These are phyloP conservation scores for Oryzias sinensis DNA, from an alignment of 2,797 vertebrate genomes.

Conservation along the genomic window DNA sequence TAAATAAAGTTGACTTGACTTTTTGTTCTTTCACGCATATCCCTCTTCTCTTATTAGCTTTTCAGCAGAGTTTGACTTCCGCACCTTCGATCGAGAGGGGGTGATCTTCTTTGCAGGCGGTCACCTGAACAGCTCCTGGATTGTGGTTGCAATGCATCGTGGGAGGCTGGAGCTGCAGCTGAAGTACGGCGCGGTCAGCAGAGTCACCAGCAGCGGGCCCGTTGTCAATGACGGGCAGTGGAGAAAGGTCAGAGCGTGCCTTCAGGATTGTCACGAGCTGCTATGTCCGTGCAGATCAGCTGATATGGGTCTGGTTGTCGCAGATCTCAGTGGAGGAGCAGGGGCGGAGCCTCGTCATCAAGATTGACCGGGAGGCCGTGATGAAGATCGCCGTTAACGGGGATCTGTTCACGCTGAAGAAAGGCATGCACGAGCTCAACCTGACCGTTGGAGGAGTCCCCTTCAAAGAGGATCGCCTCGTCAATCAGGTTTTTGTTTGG, in stretches of 20 bases:
- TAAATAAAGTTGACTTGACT: background rate
- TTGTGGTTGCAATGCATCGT: slow-evolving; percentile 87
- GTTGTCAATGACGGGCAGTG: slow-evolving; percentile 90
- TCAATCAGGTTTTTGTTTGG: slow-evolving; percentile 83
- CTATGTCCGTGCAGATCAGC: background rate
- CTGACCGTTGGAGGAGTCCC: slow-evolving; percentile 94
- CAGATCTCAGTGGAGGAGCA: slow-evolving; percentile 97
- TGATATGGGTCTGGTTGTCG: background rate
- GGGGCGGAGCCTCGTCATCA: slow-evolving; percentile 88
- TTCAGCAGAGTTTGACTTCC: slow-evolving; percentile 95
- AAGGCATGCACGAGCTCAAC: slow-evolving; percentile 92
- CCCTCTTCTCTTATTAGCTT: slow-evolving; percentile 74
- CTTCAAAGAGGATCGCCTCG: slow-evolving; percentile 85
- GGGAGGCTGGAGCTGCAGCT: slow-evolving; percentile 94
- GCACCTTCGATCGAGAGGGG: slow-evolving; percentile 92
- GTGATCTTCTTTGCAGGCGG: slow-evolving; percentile 97
- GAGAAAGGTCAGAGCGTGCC: slow-evolving; percentile 84
- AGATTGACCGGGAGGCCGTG: slow-evolving; percentile 93
- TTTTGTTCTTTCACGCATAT: background rate
- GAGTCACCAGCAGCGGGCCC: slow-evolving; percentile 91
- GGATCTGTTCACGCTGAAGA: slow-evolving; percentile 86
- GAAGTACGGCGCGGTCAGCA: slow-evolving; percentile 83
- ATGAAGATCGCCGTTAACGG: slow-evolving; percentile 96
- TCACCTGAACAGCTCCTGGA: slow-evolving; percentile 89
- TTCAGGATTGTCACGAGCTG: background rate